Percentiles rank a stretch among this genome's conserved stretches.
phyloP scores from a whole-genome alignment of 2,797 vertebrate species.

The Sphenopsis melanotis region DNA sequence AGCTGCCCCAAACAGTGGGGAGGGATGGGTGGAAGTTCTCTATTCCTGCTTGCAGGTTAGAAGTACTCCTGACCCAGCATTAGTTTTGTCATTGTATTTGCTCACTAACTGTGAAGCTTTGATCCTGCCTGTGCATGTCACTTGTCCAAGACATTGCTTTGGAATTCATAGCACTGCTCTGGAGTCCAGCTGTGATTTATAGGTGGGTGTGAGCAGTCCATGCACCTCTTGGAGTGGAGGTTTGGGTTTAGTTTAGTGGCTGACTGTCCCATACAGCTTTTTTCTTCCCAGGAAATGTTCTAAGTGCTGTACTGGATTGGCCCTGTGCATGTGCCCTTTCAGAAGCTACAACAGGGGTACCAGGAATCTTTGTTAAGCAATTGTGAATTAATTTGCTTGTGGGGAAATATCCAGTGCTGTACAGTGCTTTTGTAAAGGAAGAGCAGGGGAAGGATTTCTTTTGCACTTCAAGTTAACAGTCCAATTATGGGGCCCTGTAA shows the following conservation, averaged over 20 bases:
- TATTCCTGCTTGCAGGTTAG: neutral
- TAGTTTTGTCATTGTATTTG: neutral
- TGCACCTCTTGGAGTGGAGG: neutral
- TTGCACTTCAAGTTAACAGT: neutral
- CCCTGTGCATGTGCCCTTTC: neutral
- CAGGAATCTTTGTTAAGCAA: neutral
- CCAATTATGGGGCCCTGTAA: neutral
- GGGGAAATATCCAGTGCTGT: neutral
- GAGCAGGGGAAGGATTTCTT: neutral
- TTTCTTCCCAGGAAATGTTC: neutral
- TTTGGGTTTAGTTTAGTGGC: neutral
- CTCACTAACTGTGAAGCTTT: neutral
- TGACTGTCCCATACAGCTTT: neutral
- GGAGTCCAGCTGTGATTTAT: neutral
- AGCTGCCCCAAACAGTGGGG: neutral
- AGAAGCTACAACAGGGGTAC: neutral
- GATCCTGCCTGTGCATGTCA: neutral
- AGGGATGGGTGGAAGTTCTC: neutral
- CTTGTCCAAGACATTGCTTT: neutral
- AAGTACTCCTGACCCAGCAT: neutral
- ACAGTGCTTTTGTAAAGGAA: neutral
- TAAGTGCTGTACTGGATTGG: neutral
- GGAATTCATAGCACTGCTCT: neutral
- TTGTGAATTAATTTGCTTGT: neutral
- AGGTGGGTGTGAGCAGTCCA: rapidly evolving